Conservation (phyloP, 2,113 vertebrate species). For the Corythoichthys haematopterus region DNA sequence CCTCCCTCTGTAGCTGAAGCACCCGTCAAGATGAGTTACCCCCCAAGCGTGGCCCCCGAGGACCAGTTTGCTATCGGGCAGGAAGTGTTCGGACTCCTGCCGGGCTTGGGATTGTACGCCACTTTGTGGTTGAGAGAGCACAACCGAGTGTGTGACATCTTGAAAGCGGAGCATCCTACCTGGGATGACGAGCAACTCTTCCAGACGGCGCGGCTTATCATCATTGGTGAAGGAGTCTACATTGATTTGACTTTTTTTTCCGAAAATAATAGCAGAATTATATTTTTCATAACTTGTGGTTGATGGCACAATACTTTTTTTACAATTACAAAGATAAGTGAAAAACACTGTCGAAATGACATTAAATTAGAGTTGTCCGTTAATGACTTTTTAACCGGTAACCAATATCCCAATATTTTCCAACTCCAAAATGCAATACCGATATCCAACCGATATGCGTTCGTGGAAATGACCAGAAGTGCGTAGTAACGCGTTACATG, state of each 20-base stretch:
- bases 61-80: conserved; percentile 83
- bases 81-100: conserved; percentile 90
- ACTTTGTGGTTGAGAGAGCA: conserved; percentile 94
- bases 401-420: too few species aligned
- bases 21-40: conserved; percentile 84
- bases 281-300: not conserved
- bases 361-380: too few species aligned
- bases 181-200: conserved; percentile 96
- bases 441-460: too few species aligned
- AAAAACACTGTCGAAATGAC: too few species aligned
- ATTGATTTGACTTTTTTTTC: not conserved
- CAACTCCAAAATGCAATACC: too few species aligned
- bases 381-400: too few species aligned
- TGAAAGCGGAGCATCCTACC: conserved; percentile 83
- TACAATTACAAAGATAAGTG: not conserved
- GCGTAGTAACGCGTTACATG: too few species aligned
- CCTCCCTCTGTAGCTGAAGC: conserved; percentile 78
- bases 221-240: conserved; percentile 81
- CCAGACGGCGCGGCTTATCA: conserved; percentile 88
- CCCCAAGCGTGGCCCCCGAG: conserved; percentile 43
- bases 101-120: conserved; percentile 81
- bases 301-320: not conserved
- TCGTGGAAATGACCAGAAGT: too few species aligned
- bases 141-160: conserved; percentile 88
- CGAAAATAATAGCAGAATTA: too few species aligned